Evolutionary conservation across 1,140 invertebrate species (phyloP), one percentile per base, ranked within the genome.

Genomic region (Drosophila persimilis): DNA sequence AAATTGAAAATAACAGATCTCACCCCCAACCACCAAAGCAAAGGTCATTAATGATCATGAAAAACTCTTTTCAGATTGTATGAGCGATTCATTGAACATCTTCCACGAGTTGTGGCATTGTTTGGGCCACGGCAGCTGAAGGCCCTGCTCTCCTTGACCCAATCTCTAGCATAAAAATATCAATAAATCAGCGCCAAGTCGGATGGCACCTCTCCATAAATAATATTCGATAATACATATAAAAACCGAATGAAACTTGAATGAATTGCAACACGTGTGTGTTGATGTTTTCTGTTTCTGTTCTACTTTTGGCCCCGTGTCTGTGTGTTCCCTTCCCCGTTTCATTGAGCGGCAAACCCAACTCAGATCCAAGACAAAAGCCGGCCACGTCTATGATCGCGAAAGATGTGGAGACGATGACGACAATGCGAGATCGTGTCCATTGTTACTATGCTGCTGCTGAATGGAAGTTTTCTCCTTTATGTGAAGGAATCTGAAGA

Each of bases 201-300:
- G 76, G 4, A 3, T 24, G 24, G 24, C 81, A 71, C 70, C 58
- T 80, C 71, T 60, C 47, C 61, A 80, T 80, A 80, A 85, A 74
- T 73, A 70, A 86, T 77, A 73, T 65, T 51, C 41, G 60, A 71
- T 69, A 70, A 66, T 72, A 81, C 52, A 74, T 72, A 81, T 58
- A 74, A 74, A 63, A 63, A 57, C 47, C 58, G 70, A 47, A 65
- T 35, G 39, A 59, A 73, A 83, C 79, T 85, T 86, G 77, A 81
- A 86, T 86, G 81, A 81, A 88, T 86, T 65, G 74, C 74, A 86
- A 88, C 81, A 86, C 81, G 81, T 86, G 81, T 85, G 29, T 77
- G 69, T 64, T 59, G 35, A 39, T 39, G 11, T 39, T 6, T 63
- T 70, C 59, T 64, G 46, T 53, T 65, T 75, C 20, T 66, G 53